Base-by-base conservation (phyloP, 2,113 vertebrate species). In the Cnemophilus loriae region DNA sequence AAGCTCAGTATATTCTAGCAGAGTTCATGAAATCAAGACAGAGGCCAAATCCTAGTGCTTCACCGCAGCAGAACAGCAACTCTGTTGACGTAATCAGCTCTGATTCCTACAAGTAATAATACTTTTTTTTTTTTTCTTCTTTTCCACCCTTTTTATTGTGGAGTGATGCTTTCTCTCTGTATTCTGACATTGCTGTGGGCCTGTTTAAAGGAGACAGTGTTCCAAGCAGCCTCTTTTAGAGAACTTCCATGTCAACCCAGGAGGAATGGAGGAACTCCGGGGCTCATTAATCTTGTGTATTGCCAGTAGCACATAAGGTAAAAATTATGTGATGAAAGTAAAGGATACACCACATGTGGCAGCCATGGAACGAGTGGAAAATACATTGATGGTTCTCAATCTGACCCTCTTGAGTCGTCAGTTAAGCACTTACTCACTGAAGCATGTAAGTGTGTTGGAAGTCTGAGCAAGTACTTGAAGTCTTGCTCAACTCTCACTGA, bases 1-100 rank as follows among this genome's bases (percentile, higher is more conserved):
- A 99, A 98, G 99, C 99, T 26, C 99, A 99, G 91, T 99, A 99
- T 93, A 99, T 99, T 94, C 98, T 99, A 20, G 98, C 92, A 73
- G 99, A 99, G 90, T 99, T 99, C 89, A 97, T 98, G 95, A 98
- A 98, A 59, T 98, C 99, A 55, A 98, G 98, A 80, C 98, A 98
- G 88, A 98, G 99, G 65, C 98, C 98, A 93, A 99, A 98, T 84
- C 98, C 98, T 71, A 98, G 97, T 97, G 97, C 98, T 18, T 96
- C 96, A 41, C 89, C 97, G 0, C 97, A 98, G 67, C 98, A 98
- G 33, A 98, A 97, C 69, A 98, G 92, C 63, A 97, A 94, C 81
- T 86, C 98, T 1, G 88, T 98, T 96, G 99, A 98, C 14, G 73
- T 98, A 10, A 98, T 98, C 94, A 97, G 96, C 85, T 97, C 98